Conservation (phyloP, 2,888 invertebrate species). For the Callyntrura sp. region DNA sequence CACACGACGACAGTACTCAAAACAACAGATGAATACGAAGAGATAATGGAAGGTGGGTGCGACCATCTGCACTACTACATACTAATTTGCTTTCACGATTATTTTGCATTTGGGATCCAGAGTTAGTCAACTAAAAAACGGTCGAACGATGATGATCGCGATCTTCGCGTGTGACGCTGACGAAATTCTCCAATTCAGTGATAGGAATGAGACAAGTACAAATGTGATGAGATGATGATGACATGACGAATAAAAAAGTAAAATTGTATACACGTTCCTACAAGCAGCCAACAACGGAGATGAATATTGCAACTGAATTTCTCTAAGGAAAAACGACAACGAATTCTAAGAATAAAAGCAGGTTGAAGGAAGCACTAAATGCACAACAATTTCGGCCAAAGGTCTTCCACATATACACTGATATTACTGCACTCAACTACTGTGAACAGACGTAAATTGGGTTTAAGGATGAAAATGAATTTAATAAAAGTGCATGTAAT, state of each 20-base stretch:
- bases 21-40: not conserved
- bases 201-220: not conserved
- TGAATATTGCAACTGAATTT: too few species aligned
- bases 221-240: not conserved
- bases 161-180: not conserved
- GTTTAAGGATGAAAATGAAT: too few species aligned
- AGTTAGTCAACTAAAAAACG: not conserved
- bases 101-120: slow-evolving; percentile 21
- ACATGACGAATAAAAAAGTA: too few species aligned
- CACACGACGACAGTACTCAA: not conserved
- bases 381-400: not conserved
- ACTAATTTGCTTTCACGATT: slow-evolving; percentile 28
- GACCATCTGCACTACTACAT: not conserved
- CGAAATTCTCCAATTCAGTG: too few species aligned
- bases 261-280: slow-evolving; percentile 2
- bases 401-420: too few species aligned
- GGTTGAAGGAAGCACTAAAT: not conserved
- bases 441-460: too few species aligned
- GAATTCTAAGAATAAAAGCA: not conserved
- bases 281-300: too few species aligned
- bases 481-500: too few species aligned
- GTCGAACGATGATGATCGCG: not conserved
- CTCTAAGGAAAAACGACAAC: too few species aligned
- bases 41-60: not conserved
- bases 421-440: too few species aligned